These are phyloP conservation scores for Aplodontia rufa DNA, from an alignment of 2,113 vertebrate genomes.

Conservation along the genomic window DNA sequence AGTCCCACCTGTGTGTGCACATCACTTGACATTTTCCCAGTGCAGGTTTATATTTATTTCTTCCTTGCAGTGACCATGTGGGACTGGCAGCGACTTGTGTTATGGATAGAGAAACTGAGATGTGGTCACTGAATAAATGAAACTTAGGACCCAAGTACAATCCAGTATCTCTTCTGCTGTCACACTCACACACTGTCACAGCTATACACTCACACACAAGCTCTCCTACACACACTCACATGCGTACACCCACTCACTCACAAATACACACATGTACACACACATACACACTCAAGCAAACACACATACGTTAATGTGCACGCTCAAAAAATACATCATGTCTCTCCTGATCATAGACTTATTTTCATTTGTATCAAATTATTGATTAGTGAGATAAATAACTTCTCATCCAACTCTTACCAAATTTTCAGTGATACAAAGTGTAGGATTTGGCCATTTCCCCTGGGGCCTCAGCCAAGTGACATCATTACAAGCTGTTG, in stretches of 20 bases:
- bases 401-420: not conserved
- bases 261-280: not conserved
- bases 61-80: not conserved
- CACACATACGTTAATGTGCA: too few species aligned
- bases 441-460: not conserved
- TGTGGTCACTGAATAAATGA: not conserved
- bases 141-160: not conserved
- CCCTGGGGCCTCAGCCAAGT: not conserved
- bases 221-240: not conserved
- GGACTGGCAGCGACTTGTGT: not conserved
- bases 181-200: not conserved
- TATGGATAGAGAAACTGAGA: not conserved
- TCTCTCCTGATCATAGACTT: not conserved
- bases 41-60: not conserved
- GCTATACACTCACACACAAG: not conserved
- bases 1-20: fast-evolving
- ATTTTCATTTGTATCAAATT: not conserved
- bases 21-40: not conserved
- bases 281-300: too few species aligned
- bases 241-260: not conserved
- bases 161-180: not conserved
- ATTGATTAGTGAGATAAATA: not conserved
- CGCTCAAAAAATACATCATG: not conserved
- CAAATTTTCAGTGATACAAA: not conserved
- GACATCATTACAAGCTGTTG: not conserved